phyloP scores from a whole-genome alignment of 2,888 invertebrate species.

The Apodemia zela region DNA sequence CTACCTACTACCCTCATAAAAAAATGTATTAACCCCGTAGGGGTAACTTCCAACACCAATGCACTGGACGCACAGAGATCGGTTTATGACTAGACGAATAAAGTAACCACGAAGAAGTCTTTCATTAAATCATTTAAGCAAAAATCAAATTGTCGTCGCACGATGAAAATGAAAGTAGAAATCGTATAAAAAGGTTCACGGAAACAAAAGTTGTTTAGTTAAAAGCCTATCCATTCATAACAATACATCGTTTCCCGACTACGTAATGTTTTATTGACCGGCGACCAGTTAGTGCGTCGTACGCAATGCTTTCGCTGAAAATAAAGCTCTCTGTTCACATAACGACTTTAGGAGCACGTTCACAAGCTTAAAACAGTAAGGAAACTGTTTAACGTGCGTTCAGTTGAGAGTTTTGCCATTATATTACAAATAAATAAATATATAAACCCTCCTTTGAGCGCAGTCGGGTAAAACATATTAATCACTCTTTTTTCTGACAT shows the following conservation, averaged over 20 bases:
- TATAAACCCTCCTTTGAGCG: too few relatives aligned
- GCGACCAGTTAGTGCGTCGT: constrained; percentile 18
- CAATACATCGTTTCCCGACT: constrained; percentile 11
- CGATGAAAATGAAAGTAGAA: constrained; percentile 10
- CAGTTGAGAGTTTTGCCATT: background rate
- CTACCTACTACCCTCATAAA: too few relatives aligned
- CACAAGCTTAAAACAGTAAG: background rate
- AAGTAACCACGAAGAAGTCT: too few relatives aligned
- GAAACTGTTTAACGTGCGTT: background rate
- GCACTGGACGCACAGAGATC: too few relatives aligned
- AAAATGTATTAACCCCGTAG: too few relatives aligned
- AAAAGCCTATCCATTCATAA: constrained; percentile 14
- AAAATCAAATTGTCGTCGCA: background rate
- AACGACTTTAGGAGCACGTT: constrained; percentile 1
- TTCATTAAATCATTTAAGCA: background rate
- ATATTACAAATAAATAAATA: too few relatives aligned
- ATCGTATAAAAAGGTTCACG: constrained; percentile 8
- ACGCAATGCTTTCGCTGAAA: constrained; percentile 24
- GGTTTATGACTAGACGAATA: too few relatives aligned
- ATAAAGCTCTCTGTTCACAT: constrained; percentile 20
- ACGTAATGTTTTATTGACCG: constrained; percentile 23
- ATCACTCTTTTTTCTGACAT: too few relatives aligned
- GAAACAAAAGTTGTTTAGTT: constrained; percentile 14
- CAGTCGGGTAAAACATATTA: too few relatives aligned
- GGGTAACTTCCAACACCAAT: too few relatives aligned